Evolutionary conservation across 2,797 vertebrate species (phyloP).

Genomic region (Coregonus suidteri): DNA sequence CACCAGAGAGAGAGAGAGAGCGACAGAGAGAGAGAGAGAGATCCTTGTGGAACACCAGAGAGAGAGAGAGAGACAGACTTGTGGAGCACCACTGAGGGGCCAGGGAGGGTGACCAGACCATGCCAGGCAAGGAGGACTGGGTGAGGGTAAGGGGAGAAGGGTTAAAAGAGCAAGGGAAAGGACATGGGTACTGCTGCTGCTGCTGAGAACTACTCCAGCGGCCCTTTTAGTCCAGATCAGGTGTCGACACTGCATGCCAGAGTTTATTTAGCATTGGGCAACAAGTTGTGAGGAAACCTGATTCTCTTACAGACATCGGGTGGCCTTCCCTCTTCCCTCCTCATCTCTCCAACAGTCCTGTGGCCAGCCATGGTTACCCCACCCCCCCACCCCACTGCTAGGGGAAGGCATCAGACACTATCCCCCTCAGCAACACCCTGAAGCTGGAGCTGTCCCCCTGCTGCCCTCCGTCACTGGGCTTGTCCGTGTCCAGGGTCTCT

Average conservation of each 20-base stretch:
- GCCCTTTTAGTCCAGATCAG: constrained; percentile 77
- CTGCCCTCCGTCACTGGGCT: constrained; percentile 51
- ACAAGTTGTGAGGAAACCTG: constrained; percentile 82
- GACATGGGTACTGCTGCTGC: constrained; percentile 52
- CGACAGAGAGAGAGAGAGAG: constrained; percentile 31
- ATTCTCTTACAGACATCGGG: constrained; percentile 63
- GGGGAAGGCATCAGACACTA: constrained; percentile 29
- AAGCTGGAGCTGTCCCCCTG: constrained; percentile 37
- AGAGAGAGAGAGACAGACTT: constrained; percentile 35
- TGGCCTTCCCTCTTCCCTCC: constrained; percentile 64
- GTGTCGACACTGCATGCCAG: constrained; percentile 80
- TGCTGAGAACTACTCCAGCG: constrained; percentile 68
- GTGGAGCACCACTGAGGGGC: constrained; percentile 40
- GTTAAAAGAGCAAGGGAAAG: constrained; percentile 65
- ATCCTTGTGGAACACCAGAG: constrained; percentile 47
- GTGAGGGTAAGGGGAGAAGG: constrained; percentile 33
- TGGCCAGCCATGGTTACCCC: constrained; percentile 53
- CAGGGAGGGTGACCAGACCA: constrained; percentile 21
- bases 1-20: constrained; percentile 31
- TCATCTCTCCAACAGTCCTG: constrained; percentile 53
- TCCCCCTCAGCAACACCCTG: constrained; percentile 21
- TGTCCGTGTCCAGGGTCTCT: constrained; percentile 69
- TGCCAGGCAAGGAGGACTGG: constrained; percentile 40
- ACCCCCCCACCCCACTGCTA: constrained; percentile 36
- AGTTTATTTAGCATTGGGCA: constrained; percentile 85